Evolutionary conservation across 1,140 invertebrate genomes (phyloP).

Genomic region (Pseudomyrmex dendroicus): DNA sequence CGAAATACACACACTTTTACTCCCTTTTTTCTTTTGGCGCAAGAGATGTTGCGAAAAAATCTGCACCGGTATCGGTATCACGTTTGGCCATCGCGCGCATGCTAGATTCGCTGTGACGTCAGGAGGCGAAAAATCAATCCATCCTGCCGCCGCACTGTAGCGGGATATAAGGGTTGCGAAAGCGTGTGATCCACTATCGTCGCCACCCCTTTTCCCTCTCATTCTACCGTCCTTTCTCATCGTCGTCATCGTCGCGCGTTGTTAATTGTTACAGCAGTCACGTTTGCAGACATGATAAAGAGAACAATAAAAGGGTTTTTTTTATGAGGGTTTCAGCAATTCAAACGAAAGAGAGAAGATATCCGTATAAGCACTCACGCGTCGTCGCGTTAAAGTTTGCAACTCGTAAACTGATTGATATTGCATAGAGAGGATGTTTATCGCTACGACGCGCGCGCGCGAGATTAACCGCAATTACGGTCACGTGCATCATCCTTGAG

Average conservation of each 20-base stretch:
- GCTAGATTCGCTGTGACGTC: slow-evolving; percentile 76
- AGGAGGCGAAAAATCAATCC: slow-evolving; percentile 79
- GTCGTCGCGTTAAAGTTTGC: neutral
- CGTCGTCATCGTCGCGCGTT: neutral
- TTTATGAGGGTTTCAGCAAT: slow-evolving; percentile 16
- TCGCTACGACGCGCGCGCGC: neutral
- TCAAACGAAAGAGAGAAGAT: neutral
- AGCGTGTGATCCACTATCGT: neutral
- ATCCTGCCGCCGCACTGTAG: slow-evolving; percentile 65
- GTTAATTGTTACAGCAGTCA: slow-evolving; percentile 31
- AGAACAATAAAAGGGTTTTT: neutral
- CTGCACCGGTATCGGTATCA: slow-evolving; percentile 4
- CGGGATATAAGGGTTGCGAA: slow-evolving; percentile 42
- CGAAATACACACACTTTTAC: neutral
- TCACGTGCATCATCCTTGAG: slow-evolving; percentile 23
- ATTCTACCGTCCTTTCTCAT: neutral
- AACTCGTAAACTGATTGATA: slow-evolving; percentile 6
- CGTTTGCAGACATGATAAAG: slow-evolving; percentile 22
- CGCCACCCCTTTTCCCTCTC: too few species aligned
- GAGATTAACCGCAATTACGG: slow-evolving; percentile 24
- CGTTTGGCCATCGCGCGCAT: slow-evolving; percentile 71
- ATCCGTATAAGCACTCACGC: neutral
- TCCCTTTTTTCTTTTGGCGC: neutral
- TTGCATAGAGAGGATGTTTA: slow-evolving; percentile 17
- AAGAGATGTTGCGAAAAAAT: neutral